Base-by-base conservation (phyloP, 2,797 vertebrate species). In the Myotis pilosus region DNA sequence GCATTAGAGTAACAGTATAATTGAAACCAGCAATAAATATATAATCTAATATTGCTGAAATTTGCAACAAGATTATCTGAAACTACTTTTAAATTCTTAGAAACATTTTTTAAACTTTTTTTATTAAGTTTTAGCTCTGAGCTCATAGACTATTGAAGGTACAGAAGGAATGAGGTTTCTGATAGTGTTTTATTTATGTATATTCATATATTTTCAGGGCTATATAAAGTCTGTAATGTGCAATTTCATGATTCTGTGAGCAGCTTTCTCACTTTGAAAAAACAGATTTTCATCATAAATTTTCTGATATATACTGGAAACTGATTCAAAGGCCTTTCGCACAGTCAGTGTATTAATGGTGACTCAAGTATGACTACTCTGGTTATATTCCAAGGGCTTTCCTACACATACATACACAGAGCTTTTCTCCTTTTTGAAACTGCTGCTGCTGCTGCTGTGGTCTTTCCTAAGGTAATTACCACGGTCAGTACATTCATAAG, bases 101-200 rank as follows among this genome's bases (percentile, higher is more conserved):
- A 55, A 51, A 74, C 53, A 78, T 89, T 60, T 89, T 64, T 62
- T 28, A 69, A 86, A 69, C 1, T 66, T 76, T 66, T 8, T 64
- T 55, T 55, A 6, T 60, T 28, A 62, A 62, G 8, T 91, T 96
- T 87, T 30, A 69, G 10, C 2, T 66, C 69, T 69, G 30, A 87
- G 55, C 36, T 86, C 47, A 82, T 62, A 30, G 36, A 23, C 20
- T 57, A 4, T 22, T 86, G 71, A 93, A 89, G 62, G 6, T 30
- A 92, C 93, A 95, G 89, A 91, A 86, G 30, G 30, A 90, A 69
- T 7, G 66, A 78, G 74, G 6, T n/a, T 92, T 87, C 78, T 89
- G 23, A 6, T 8, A 86, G n/a, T 75, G 49, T 87, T 93, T 96
- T 87, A 57, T 93, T 82, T 88, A 38, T 79, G 36, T 36, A 81